A percentile compares a stretch with the other conserved stretches of the same genome.
Conservation (phyloP, 2,113 vertebrate genomes). For the Syngnathoides biaculeatus region DNA sequence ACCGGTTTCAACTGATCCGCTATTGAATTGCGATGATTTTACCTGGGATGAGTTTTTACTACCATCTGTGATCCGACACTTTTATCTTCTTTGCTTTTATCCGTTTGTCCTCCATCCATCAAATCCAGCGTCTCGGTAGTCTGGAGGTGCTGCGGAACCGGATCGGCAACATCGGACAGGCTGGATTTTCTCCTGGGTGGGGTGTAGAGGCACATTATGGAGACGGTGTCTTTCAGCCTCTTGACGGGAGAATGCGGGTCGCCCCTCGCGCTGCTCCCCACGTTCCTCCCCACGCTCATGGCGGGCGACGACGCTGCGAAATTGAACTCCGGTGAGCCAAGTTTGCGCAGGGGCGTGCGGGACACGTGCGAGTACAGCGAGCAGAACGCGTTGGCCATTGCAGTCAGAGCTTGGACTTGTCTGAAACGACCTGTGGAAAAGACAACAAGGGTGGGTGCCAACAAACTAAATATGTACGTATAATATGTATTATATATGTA, state of each 20-base stretch:
- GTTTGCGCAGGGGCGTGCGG: constrained; percentile 82
- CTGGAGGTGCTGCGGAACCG: constrained; percentile 56
- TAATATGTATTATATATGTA: too few species aligned
- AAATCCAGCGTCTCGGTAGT: constrained; percentile 38
- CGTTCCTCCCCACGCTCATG: constrained; percentile 51
- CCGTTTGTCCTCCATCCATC: background rate
- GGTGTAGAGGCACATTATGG: constrained; percentile 85
- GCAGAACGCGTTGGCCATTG: constrained; percentile 85
- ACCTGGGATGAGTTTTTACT: constrained; percentile 10
- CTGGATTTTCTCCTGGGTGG: constrained; percentile 59
- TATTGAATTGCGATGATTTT: constrained; percentile 22
- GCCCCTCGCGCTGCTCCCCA: constrained; percentile 51
- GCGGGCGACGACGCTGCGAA: constrained; percentile 63
- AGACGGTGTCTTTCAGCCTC: constrained; percentile 81
- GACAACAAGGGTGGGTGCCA: background rate
- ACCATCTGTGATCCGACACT: constrained; percentile 12
- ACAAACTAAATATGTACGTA: background rate
- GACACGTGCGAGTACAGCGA: constrained; percentile 89
- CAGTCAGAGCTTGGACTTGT: constrained; percentile 84
- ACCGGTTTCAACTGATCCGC: constrained; percentile 20
- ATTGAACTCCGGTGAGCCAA: constrained; percentile 72
- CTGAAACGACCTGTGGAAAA: constrained; percentile 83
- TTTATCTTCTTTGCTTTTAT: background rate
- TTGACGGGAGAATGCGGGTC: constrained; percentile 74
- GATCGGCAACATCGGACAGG: constrained; percentile 68